These are phyloP conservation scores for Branchellion lobata DNA, from an alignment of 2,888 invertebrate species.

Conservation along the genomic window DNA sequence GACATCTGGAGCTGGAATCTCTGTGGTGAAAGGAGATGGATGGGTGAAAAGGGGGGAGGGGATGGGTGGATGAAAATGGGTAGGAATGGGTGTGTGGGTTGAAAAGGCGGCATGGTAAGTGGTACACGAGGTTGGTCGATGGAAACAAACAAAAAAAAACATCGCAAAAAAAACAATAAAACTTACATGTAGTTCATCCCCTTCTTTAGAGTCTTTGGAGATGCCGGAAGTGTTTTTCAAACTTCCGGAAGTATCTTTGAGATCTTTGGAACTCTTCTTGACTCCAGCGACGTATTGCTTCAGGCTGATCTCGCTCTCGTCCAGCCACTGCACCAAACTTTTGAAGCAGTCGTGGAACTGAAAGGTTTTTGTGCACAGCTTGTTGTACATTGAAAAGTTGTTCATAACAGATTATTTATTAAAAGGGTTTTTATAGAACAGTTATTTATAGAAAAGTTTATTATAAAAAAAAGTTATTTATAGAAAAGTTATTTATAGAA, in stretches of 20 bases:
- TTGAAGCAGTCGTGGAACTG: constrained; percentile 62
- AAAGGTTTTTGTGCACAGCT: constrained; percentile 27
- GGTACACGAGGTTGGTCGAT: not conserved
- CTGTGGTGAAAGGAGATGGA: constrained; percentile 53
- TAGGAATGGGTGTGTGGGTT: too few species aligned
- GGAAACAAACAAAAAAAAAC: not conserved
- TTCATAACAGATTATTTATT: too few species aligned
- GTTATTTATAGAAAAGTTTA: too few species aligned
- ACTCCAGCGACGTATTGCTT: constrained; percentile 51
- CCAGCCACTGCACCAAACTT: constrained; percentile 60
- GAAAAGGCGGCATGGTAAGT: not conserved
- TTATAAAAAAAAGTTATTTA: too few species aligned
- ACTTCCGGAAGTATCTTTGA: not conserved
- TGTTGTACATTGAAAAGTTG: too few species aligned
- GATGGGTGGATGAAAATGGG: too few species aligned
- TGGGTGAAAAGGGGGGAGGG: too few species aligned
- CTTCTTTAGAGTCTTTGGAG: constrained; percentile 33
- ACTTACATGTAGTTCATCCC: constrained; percentile 39
- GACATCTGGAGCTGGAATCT: constrained; percentile 59
- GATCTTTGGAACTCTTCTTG: not conserved
- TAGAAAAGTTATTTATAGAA: too few species aligned
- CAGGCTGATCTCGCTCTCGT: constrained; percentile 57
- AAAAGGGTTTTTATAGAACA: too few species aligned
- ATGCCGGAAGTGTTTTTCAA: constrained; percentile 6
- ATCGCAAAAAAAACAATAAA: not conserved